Base-by-base conservation (phyloP, 2,797 vertebrate species). In the Rhynchotus rufescens region DNA sequence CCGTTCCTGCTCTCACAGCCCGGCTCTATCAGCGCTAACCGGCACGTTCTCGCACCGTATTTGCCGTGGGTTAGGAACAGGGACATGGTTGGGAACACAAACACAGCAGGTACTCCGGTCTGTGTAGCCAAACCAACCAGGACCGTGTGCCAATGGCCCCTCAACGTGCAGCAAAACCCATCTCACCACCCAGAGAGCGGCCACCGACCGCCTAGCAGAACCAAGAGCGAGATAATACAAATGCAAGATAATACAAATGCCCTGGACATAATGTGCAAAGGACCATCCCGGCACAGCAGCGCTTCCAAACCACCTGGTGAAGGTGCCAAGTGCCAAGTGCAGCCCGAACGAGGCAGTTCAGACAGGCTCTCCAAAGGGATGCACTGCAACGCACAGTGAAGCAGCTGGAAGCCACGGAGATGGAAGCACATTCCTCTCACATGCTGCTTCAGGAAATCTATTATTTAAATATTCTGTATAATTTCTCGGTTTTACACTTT, bases 401-500 rank as follows among this genome's bases (percentile, higher is more conserved):
- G n/a, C 72, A 86, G 61, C 65, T 92, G 87, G 59, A 94, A 89
- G 72, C 25, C 85, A 88, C 61, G 42, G 57, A 77, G 91, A 84
- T 15, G 8, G 56, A 84, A 89, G 32, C 4, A 0, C 10, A 34
- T 47, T 80, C 60, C 30, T 82, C 74, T 56, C 79, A 85, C 0
- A 2, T 22, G 65, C n/a, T 65, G 62, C 66, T 82, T 91, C 56
- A 82, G 14, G 32, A 88, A 83, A 90, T 28, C 15, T 66, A 44
- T 75, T 96, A 75, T 83, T 91, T 69, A 81, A 91, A 91, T 54
- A 88, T 49, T 90, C 75, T 72, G 68, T 51, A 26, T 36, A 21
- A 84, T 83, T 92, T 74, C 54, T 76, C 4, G 10, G 6, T 59
- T 68, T 93, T 78, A 47, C 34, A 69, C 73, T 87, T 92, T 42